Conservation (phyloP, 2,113 vertebrate species). For the Echinops telfairi region DNA sequence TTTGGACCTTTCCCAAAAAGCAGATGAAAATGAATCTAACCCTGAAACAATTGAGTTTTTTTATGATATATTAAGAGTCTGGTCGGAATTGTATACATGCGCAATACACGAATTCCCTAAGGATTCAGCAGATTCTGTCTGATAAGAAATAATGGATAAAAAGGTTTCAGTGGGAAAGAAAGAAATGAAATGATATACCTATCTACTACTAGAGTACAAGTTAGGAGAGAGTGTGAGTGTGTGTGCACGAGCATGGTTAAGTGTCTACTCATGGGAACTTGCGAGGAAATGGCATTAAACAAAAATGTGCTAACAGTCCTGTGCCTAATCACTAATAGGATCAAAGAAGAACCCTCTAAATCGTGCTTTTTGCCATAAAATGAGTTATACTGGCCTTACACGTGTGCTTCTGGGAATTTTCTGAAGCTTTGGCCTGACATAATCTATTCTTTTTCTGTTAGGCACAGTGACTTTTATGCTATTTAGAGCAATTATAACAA, state of each 20-base stretch:
- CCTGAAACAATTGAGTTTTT: background rate
- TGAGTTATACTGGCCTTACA: background rate
- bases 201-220: background rate
- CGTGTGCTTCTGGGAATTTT: background rate
- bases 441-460: conserved; percentile 4
- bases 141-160: conserved; percentile 20
- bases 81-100: background rate
- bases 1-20: background rate
- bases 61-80: background rate
- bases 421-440: background rate
- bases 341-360: background rate
- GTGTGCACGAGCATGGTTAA: no score
- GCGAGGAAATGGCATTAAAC: background rate
- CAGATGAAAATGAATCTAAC: background rate
- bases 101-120: background rate
- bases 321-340: background rate
- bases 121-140: background rate
- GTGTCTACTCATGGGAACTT: background rate
- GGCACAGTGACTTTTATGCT: background rate
- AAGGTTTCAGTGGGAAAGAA: background rate
- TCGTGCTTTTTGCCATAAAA: background rate
- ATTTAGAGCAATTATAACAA: background rate
- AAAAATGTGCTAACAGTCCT: background rate
- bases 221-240: fast-evolving
- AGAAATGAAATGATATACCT: background rate